These are phyloP conservation scores for Neotoxoptera formosana DNA, from an alignment of 1,140 invertebrate species.

Conservation along the genomic window DNA sequence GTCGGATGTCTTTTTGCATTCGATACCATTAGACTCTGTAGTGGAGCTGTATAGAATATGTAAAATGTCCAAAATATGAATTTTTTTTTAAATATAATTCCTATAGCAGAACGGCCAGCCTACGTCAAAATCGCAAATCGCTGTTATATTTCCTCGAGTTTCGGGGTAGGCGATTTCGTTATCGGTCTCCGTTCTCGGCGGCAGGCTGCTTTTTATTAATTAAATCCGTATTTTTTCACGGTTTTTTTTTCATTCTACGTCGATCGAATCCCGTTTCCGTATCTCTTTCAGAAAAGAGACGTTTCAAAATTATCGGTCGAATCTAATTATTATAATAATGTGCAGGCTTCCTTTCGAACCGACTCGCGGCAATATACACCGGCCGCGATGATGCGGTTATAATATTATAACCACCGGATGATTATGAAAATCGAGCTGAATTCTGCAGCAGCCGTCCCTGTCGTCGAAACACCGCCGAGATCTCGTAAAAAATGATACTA, in stretches of 20 bases:
- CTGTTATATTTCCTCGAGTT: too few species aligned
- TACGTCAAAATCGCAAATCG: too few species aligned
- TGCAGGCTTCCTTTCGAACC: not conserved
- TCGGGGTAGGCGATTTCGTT: not conserved
- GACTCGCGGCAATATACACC: not conserved
- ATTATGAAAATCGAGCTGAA: not conserved
- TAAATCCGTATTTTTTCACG: too few species aligned
- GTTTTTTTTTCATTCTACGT: not conserved
- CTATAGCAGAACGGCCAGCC: too few species aligned
- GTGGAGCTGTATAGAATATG: too few species aligned
- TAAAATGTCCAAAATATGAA: too few species aligned
- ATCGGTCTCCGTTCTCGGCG: too few species aligned
- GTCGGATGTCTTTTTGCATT: too few species aligned
- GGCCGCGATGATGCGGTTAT: not conserved
- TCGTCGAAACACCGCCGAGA: not conserved
- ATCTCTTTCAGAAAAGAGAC: too few species aligned
- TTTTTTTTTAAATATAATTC: too few species aligned
- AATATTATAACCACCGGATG: not conserved
- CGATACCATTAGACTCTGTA: too few species aligned
- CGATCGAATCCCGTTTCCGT: not conserved
- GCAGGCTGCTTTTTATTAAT: not conserved
- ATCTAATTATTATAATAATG: not conserved
- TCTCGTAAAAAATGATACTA: not conserved
- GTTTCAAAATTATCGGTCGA: not conserved
- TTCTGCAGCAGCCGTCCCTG: not conserved